These are phyloP conservation scores for Pelecanoides urinatrix DNA, from an alignment of 2,113 vertebrate species.

Conservation along the genomic window DNA sequence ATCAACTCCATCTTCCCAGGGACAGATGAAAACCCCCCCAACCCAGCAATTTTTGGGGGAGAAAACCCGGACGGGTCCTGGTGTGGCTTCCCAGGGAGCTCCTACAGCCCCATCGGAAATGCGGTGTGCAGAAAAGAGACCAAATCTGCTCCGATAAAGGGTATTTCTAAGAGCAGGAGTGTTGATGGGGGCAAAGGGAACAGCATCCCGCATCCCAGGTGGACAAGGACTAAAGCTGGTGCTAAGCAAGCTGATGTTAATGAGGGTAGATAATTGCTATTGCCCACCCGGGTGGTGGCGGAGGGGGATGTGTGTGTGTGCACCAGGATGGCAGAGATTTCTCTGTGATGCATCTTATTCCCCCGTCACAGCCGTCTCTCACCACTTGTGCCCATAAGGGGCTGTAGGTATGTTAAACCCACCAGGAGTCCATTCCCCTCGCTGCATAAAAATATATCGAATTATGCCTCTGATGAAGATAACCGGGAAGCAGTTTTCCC, in stretches of 20 bases:
- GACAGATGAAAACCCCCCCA: background rate
- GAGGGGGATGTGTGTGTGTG: background rate
- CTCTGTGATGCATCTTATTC: background rate
- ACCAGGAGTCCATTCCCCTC: background rate
- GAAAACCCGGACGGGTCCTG: background rate
- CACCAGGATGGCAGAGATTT: background rate
- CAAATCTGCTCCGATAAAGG: background rate
- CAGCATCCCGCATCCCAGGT: background rate
- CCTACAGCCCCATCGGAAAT: fast-evolving
- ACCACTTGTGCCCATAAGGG: background rate
- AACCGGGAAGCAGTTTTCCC: background rate
- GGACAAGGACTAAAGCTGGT: background rate
- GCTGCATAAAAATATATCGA: fast-evolving
- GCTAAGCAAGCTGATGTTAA: background rate
- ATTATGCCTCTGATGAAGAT: background rate
- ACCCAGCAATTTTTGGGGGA: background rate
- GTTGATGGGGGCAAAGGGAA: background rate
- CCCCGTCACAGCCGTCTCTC: fast-evolving
- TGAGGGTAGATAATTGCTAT: background rate
- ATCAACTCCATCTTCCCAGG: background rate
- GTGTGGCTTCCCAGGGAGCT: background rate
- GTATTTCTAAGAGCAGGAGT: background rate
- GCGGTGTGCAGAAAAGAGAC: background rate
- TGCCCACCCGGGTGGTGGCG: fast-evolving
- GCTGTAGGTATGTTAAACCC: background rate